phyloP scores from a whole-genome alignment of 2,113 vertebrate species.

The Lontra canadensis region DNA sequence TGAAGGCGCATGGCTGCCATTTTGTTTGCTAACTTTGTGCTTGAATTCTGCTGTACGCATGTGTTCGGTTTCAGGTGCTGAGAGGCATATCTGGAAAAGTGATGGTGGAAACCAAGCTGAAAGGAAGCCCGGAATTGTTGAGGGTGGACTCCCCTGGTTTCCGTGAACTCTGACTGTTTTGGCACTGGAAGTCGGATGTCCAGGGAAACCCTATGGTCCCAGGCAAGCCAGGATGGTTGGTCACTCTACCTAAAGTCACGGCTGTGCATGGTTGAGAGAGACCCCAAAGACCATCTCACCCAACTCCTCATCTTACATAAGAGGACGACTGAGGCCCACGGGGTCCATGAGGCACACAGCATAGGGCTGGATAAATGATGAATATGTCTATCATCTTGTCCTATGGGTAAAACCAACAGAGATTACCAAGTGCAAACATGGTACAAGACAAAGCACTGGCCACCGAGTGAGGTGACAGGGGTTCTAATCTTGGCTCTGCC shows the following conservation, averaged over 20 bases:
- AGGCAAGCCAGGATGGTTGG: neutral
- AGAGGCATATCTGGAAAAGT: too few relatives aligned
- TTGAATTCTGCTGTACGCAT: neutral
- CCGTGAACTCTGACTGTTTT: neutral
- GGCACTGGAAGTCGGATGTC: accelerated
- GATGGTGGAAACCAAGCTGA: neutral
- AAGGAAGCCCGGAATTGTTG: neutral
- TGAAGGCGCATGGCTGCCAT: accelerated
- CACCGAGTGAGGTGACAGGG: neutral
- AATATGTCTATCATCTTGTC: neutral
- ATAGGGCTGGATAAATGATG: neutral
- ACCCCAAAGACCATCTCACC: neutral
- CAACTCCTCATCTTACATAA: neutral
- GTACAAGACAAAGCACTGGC: neutral
- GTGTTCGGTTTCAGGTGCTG: neutral
- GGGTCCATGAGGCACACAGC: neutral
- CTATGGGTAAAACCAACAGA: neutral
- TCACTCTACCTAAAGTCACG: neutral
- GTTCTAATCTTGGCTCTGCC: neutral
- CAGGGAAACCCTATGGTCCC: neutral
- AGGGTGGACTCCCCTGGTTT: accelerated
- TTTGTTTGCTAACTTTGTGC: neutral
- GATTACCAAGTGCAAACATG: neutral
- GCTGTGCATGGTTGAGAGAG: neutral
- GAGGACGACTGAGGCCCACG: neutral